These are phyloP conservation scores for Kryphioiulus occultus DNA, from an alignment of 2,888 invertebrate species.

Conservation along the genomic window DNA sequence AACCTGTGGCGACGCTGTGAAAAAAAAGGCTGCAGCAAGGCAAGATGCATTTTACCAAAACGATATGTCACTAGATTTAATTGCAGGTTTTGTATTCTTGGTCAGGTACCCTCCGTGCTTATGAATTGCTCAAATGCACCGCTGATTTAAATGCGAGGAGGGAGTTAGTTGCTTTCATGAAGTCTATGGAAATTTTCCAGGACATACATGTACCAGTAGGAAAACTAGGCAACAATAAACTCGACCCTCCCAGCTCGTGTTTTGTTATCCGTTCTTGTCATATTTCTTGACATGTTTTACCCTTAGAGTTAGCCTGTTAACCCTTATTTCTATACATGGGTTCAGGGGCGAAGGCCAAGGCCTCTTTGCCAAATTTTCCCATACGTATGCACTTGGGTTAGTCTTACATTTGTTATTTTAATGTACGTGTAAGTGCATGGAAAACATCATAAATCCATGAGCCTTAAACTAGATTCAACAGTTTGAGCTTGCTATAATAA, in stretches of 20 bases:
- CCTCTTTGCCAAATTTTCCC: neutral
- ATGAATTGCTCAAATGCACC: neutral
- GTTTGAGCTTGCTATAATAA: neutral
- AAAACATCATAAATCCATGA: neutral
- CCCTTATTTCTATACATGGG: neutral
- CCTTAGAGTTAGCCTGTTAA: neutral
- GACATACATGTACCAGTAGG: too few species aligned
- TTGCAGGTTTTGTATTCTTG: neutral
- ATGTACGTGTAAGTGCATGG: neutral
- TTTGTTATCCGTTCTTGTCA: neutral
- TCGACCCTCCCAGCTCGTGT: neutral
- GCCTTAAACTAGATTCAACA: neutral
- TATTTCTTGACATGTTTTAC: neutral
- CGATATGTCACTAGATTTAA: slow-evolving; percentile 4
- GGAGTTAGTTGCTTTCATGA: neutral
- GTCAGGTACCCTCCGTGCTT: neutral
- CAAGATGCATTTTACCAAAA: neutral
- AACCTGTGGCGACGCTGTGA: neutral
- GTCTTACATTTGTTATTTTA: neutral
- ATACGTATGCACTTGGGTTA: neutral
- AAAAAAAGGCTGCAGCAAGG: neutral
- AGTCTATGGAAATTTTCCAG: neutral
- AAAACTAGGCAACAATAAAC: neutral
- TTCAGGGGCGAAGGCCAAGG: neutral
- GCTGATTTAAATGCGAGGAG: neutral